These are phyloP conservation scores for Poeciliopsis turrubarensis DNA, from an alignment of 2,113 vertebrate species.

Conservation along the genomic window DNA sequence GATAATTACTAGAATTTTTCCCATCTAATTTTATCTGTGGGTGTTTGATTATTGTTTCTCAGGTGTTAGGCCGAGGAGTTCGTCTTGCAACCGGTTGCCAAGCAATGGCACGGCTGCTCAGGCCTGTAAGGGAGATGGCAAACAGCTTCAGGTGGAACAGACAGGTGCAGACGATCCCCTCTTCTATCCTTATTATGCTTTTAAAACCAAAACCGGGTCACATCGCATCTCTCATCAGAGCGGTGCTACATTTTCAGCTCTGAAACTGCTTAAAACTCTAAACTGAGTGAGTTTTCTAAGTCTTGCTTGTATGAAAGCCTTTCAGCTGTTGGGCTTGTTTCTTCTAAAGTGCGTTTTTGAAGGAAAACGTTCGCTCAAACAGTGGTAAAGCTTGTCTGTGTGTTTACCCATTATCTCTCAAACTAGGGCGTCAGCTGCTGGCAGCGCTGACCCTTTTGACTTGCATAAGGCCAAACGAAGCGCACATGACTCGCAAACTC, in stretches of 20 bases:
- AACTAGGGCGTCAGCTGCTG: constrained; percentile 46
- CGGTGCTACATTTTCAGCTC: neutral
- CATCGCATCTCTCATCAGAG: constrained; percentile 2
- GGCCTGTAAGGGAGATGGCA: constrained; percentile 82
- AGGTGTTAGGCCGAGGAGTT: constrained; percentile 87
- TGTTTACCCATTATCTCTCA: constrained; percentile 16
- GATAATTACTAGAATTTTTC: neutral
- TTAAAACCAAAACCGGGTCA: constrained; percentile 5
- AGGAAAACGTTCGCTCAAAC: neutral
- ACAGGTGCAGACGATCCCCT: constrained; percentile 82
- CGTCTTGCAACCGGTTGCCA: constrained; percentile 89
- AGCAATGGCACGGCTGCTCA: constrained; percentile 84
- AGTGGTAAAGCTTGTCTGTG: constrained; percentile 22
- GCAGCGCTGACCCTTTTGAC: constrained; percentile 42
- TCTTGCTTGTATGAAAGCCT: neutral
- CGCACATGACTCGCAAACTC: constrained; percentile 45
- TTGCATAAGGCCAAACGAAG: constrained; percentile 47
- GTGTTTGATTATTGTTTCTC: constrained; percentile 80
- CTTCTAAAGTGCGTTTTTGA: neutral
- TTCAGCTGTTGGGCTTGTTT: neutral
- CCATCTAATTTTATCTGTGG: constrained; percentile 39
- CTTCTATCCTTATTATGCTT: constrained; percentile 17
- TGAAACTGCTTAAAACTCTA: neutral
- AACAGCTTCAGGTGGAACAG: constrained; percentile 84
- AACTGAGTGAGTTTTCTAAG: neutral